Base-by-base conservation (phyloP, 2,888 invertebrate genomes). In the Agonopterix heracliana region DNA sequence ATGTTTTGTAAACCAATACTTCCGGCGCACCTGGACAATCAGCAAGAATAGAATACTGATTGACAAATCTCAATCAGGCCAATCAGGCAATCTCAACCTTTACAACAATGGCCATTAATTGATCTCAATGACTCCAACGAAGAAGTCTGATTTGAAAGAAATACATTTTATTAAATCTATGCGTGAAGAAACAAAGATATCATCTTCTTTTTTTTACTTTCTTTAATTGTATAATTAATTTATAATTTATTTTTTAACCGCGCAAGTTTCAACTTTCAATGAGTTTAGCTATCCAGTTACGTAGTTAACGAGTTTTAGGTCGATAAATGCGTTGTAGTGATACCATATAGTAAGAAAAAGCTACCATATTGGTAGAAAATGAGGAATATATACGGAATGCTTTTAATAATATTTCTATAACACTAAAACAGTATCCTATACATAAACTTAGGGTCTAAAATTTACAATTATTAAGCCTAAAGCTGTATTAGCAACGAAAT, bases 301-400 rank as follows among this genome's bases (percentile, higher is more conserved):
- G n/a, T 14, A 12, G 26, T 5, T 5, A 26, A 26, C 26, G 7
- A 34, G 9, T 3, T 13, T 76, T 79, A 76, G 75, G 75, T 78
- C 77, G 69, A 61, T 66, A 72, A 71, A 74, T 79, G 78, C 79
- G 77, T 77, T 73, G 75, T 67, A 56, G 61, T 67, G 59, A 66
- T 70, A 72, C 63, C 57, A 57, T 55, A 54, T 55, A 54, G 52
- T 54, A 48, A 55, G 12, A 54, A 54, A 58, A 55, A 51, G 36
- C 58, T 63, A 68, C 64, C 59, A 52, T 52, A 56, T 55, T 54
- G 59, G 69, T 65, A 65, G 64, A 54, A 54, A 59, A 61, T 64
- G 5, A n/a, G 60, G 59, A 72, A 71, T 70, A 68, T 59, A 65
- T 62, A 60, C 63, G 71, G 72, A 75, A 74, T 75, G 72, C 66